Conservation (phyloP, 2,797 vertebrate genomes). For the Poecilia wingei region DNA sequence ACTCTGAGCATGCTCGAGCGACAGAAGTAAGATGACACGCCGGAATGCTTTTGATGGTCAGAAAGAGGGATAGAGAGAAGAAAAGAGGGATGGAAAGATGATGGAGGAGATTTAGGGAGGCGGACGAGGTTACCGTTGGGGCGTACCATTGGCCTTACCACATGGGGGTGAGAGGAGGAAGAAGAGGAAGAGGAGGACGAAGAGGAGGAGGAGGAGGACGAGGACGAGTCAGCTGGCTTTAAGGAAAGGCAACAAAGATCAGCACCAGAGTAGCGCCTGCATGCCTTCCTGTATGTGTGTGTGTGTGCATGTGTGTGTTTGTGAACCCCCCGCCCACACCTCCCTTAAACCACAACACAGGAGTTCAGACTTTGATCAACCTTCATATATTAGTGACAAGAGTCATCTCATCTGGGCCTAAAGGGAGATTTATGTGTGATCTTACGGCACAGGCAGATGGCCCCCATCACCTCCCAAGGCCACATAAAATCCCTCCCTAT, state of each 20-base stretch:
- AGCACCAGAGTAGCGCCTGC: slow-evolving; percentile 90
- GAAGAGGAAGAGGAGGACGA: slow-evolving; percentile 79
- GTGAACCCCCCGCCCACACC: too few relatives aligned
- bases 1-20: slow-evolving; percentile 63
- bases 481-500: slow-evolving; percentile 24
- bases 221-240: slow-evolving; percentile 98
- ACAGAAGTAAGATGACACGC: slow-evolving; percentile 33
- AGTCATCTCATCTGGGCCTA: slow-evolving; percentile 26
- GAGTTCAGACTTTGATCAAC: slow-evolving; percentile 38
- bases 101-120: slow-evolving; percentile 67
- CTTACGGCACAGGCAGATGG: slow-evolving; percentile 19
- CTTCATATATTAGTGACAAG: slow-evolving; percentile 23
- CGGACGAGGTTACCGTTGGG: slow-evolving; percentile 81
- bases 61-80: slow-evolving; percentile 55
- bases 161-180: slow-evolving; percentile 93
- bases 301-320: slow-evolving; percentile 7
- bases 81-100: slow-evolving; percentile 56
- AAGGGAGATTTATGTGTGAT: slow-evolving; percentile 19
- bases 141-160: slow-evolving; percentile 95
- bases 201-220: slow-evolving; percentile 70
- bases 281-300: slow-evolving; percentile 7
- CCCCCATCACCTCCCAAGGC: slow-evolving; percentile 13
- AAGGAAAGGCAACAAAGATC: slow-evolving; percentile 99
- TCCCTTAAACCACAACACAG: slow-evolving; percentile 4
- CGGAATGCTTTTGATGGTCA: slow-evolving; percentile 51